Conservation (phyloP, 2,888 invertebrate species). For the Dendrolimus houi region DNA sequence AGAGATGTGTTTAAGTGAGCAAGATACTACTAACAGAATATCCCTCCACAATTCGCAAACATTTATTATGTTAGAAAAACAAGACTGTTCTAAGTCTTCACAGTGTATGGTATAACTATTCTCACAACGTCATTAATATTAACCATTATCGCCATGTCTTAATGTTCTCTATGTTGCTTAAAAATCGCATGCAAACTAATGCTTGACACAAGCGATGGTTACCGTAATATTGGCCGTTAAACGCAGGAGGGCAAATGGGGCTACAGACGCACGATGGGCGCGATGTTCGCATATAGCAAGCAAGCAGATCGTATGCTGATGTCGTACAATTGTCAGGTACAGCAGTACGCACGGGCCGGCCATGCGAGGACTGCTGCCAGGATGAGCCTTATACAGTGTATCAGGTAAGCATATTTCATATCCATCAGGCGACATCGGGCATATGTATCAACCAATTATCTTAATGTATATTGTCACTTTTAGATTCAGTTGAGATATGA, state of each 20-base stretch:
- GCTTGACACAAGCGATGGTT: conserved; percentile 40
- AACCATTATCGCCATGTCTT: too few relatives aligned
- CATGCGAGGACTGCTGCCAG: conserved; percentile 51
- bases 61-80: too few relatives aligned
- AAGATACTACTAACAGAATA: background rate
- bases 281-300: conserved; percentile 73
- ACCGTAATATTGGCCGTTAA: conserved; percentile 41
- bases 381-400: conserved; percentile 88
- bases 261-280: conserved; percentile 72
- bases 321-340: conserved; percentile 74
- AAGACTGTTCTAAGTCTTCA: too few relatives aligned
- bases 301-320: conserved; percentile 72
- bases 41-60: too few relatives aligned
- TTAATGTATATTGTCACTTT: too few relatives aligned
- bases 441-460: too few relatives aligned
- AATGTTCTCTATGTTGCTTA: conserved; percentile 10
- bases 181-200: conserved; percentile 13
- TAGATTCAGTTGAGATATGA: too few relatives aligned
- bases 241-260: conserved; percentile 74
- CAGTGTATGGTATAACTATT: too few relatives aligned
- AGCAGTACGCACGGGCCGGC: conserved; percentile 63
- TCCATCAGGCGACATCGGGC: too few relatives aligned
- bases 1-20: background rate
- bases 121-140: too few relatives aligned
- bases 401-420: conserved; percentile 72